Conservation (phyloP, 2,113 vertebrate genomes). For the Chlorodrepanis virens region DNA sequence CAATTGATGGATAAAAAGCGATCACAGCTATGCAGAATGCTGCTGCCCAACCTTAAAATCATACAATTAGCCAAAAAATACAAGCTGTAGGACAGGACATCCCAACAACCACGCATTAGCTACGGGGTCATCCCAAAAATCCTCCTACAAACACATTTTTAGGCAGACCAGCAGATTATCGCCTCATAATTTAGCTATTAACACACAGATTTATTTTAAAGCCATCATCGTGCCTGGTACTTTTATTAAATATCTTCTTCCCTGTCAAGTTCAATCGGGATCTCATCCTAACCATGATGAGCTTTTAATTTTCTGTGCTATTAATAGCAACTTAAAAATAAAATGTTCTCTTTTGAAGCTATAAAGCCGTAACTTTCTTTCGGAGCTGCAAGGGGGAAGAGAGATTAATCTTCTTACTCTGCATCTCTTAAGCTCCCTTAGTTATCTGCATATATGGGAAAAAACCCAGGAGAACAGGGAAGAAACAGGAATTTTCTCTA, state of each 20-base stretch:
- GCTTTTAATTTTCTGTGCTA: slow-evolving; percentile 60
- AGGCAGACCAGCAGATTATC: slow-evolving; percentile 27
- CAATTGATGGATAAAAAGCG: slow-evolving; percentile 54
- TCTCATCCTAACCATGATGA: slow-evolving; percentile 45
- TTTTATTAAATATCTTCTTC: slow-evolving; percentile 47
- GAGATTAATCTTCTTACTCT: slow-evolving; percentile 31
- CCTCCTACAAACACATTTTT: not conserved
- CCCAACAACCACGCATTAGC: not conserved
- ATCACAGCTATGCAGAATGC: slow-evolving; percentile 5
- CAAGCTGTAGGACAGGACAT: not conserved
- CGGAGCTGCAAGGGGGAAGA: slow-evolving; percentile 20
- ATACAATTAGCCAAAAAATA: slow-evolving; percentile 44
- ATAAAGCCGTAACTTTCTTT: slow-evolving; percentile 40
- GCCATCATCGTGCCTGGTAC: slow-evolving; percentile 15
- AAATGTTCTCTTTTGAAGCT: slow-evolving; percentile 54
- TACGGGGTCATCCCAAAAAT: not conserved
- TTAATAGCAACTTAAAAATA: slow-evolving; percentile 64
- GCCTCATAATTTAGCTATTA: slow-evolving; percentile 48
- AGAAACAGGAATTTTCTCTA: not conserved
- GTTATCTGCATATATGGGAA: not conserved
- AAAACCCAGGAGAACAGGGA: not conserved
- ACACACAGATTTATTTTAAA: slow-evolving; percentile 52
- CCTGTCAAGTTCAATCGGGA: slow-evolving; percentile 47
- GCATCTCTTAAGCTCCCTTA: not conserved
- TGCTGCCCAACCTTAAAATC: slow-evolving; percentile 58